Percentiles rank a stretch among this genome's conserved stretches.
Conservation (phyloP, 2,113 vertebrate species). For the Rattus norvegicus region DNA sequence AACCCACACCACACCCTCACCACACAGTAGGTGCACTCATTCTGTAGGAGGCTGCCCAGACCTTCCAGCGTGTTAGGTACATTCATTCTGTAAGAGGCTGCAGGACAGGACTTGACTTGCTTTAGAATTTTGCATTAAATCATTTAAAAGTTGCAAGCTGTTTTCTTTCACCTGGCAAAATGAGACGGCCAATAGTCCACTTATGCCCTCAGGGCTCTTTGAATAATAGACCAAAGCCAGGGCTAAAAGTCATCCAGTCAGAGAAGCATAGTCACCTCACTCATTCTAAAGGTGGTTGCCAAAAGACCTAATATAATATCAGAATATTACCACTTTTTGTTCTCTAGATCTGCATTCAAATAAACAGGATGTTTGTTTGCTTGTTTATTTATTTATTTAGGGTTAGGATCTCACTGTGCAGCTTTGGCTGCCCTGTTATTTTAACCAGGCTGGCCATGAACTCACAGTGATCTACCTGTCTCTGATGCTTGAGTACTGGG, state of each 20-base stretch:
- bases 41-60: not conserved
- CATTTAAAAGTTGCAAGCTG: not conserved
- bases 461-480: not conserved
- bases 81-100: not conserved
- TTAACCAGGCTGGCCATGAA: not conserved
- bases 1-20: not conserved
- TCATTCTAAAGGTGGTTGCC: not conserved
- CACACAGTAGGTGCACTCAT: too few species aligned
- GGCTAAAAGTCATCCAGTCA: not conserved
- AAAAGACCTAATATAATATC: not conserved
- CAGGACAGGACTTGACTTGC: not conserved
- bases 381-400: not conserved
- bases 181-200: not conserved
- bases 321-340: not conserved
- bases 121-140: slow-evolving; percentile 52
- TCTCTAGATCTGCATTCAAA: slow-evolving; percentile 12
- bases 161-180: not conserved
- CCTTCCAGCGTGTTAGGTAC: not conserved
- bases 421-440: not conserved
- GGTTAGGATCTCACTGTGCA: not conserved
- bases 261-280: not conserved
- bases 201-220: not conserved
- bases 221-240: slow-evolving; percentile 1
- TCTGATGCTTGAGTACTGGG: not conserved
- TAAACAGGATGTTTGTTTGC: not conserved